phyloP scores from a whole-genome alignment of 2,797 vertebrate species.

The Pelobates cultripes region DNA sequence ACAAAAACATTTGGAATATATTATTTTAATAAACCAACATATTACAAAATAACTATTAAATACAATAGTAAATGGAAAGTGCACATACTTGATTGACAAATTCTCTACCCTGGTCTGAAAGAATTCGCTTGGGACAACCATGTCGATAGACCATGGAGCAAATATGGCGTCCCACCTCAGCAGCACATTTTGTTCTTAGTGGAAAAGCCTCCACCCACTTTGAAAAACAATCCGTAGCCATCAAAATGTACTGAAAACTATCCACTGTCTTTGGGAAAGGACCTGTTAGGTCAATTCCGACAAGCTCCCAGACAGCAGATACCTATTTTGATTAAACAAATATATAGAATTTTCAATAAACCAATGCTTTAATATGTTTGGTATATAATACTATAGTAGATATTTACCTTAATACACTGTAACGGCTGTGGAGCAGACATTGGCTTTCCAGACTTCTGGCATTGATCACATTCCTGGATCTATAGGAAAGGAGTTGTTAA shows the following conservation, averaged over 20 bases:
- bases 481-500: neutral
- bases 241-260: neutral
- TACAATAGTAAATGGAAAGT: neutral
- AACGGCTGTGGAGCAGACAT: neutral
- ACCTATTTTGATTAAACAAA: neutral
- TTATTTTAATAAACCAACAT: too few relatives aligned
- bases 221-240: neutral
- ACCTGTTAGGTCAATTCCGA: neutral
- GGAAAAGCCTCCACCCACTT: neutral
- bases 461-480: constrained; percentile 1
- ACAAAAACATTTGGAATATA: neutral
- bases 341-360: neutral
- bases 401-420: neutral
- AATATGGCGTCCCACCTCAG: neutral
- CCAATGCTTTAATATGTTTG: neutral
- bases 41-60: too few relatives aligned
- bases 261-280: neutral
- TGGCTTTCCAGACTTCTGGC: neutral
- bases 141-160: neutral
- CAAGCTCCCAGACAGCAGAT: neutral
- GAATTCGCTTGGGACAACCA: neutral
- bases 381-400: neutral
- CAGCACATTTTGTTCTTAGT: neutral
- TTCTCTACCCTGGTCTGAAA: neutral
- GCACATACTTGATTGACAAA: neutral